These are phyloP conservation scores for Periophthalmus magnuspinnatus DNA, from an alignment of 2,797 vertebrate species.

Conservation along the genomic window DNA sequence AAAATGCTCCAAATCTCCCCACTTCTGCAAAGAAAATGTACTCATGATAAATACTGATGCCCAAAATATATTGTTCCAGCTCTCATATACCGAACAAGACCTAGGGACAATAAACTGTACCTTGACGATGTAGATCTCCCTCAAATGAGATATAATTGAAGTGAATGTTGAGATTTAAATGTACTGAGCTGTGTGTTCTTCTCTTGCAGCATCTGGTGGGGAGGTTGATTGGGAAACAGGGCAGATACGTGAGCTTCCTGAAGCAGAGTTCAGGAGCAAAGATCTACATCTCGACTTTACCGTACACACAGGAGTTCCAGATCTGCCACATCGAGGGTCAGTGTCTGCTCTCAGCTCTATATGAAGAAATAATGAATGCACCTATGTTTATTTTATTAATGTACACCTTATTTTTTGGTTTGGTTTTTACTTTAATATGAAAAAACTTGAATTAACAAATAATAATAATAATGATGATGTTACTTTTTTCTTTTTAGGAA, in stretches of 20 bases:
- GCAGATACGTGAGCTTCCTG: constrained; percentile 91
- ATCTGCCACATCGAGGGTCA: constrained; percentile 97
- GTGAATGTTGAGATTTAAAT: too few species aligned
- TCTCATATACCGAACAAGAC: too few species aligned
- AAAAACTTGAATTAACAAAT: too few species aligned
- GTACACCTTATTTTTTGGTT: not conserved
- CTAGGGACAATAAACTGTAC: too few species aligned
- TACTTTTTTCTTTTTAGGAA: constrained; percentile 69
- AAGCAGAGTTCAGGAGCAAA: constrained; percentile 95
- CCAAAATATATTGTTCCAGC: too few species aligned
- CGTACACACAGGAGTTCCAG: constrained; percentile 94
- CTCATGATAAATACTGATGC: too few species aligned
- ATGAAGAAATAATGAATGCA: not conserved
- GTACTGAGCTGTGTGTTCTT: not conserved
- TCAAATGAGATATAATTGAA: too few species aligned
- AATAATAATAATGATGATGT: too few species aligned
- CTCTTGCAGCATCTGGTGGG: constrained; percentile 88
- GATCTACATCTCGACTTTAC: constrained; percentile 94
- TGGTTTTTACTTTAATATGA: not conserved
- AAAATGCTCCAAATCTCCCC: too few species aligned
- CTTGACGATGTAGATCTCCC: too few species aligned
- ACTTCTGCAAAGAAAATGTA: too few species aligned
- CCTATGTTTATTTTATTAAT: too few species aligned
- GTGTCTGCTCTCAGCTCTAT: constrained; percentile 29
- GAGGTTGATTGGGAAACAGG: constrained; percentile 93